A percentile compares a stretch with the other conserved stretches of the same genome.
These are phyloP conservation scores for Lasaia peninsularis DNA, from an alignment of 1,140 invertebrate species.

Conservation along the genomic window DNA sequence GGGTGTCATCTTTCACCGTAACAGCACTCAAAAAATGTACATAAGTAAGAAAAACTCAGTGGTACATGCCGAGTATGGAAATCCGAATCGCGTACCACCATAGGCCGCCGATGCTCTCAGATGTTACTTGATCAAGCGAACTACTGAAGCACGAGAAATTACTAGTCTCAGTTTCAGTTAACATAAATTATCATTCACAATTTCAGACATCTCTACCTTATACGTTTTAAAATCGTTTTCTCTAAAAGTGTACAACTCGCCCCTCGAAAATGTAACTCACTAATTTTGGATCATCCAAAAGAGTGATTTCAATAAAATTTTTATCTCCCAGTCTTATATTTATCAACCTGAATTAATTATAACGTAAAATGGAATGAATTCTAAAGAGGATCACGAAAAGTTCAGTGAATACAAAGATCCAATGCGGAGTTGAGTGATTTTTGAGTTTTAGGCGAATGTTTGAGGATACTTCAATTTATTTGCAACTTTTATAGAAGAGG, in stretches of 20 bases:
- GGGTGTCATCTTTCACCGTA: no score
- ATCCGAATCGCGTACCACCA: no score
- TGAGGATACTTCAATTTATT: no score
- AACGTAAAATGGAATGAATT: constrained; percentile 3
- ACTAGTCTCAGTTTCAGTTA: neutral
- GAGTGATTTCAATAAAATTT: neutral
- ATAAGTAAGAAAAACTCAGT: no score
- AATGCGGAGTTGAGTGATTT: neutral
- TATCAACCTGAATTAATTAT: constrained; percentile 11
- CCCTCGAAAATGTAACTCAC: neutral
- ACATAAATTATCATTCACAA: neutral
- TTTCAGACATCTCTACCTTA: no score
- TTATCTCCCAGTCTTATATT: neutral
- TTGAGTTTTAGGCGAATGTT: no score
- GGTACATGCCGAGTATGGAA: no score
- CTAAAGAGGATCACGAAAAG: constrained; percentile 4
- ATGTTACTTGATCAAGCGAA: neutral
- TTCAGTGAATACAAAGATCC: constrained; percentile 7
- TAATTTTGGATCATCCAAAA: neutral
- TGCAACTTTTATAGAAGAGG: no score
- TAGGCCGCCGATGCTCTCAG: no score
- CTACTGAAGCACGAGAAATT: neutral
- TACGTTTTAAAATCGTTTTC: no score
- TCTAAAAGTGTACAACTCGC: neutral
- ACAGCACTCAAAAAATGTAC: no score